phyloP scores from a whole-genome alignment of 2,797 vertebrate genomes.

The Crenichthys baileyi region DNA sequence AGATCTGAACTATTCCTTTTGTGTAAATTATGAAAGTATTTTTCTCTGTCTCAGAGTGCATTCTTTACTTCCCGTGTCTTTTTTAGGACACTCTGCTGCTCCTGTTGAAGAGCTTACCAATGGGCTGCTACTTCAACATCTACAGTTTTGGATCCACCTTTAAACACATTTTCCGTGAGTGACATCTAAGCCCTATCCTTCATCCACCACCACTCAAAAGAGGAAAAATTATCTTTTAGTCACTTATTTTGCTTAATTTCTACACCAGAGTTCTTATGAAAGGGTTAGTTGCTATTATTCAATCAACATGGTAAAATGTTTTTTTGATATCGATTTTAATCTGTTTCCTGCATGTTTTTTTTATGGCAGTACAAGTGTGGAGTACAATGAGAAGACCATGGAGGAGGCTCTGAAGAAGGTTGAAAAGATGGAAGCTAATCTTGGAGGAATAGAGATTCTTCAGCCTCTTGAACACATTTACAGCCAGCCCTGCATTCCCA shows the following conservation, averaged over 20 bases:
- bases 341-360: neutral
- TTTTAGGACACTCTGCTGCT: slow-evolving; percentile 83
- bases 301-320: too few species aligned
- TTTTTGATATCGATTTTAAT: too few species aligned
- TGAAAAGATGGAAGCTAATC: slow-evolving; percentile 38
- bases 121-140: slow-evolving; percentile 90
- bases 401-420: slow-evolving; percentile 75
- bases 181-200: neutral
- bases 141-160: slow-evolving; percentile 84
- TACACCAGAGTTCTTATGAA: neutral
- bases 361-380: slow-evolving; percentile 73
- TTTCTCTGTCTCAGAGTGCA: neutral
- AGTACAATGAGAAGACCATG: slow-evolving; percentile 81
- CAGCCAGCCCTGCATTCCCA: slow-evolving; percentile 59
- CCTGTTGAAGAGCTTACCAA: slow-evolving; percentile 90
- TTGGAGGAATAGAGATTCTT: slow-evolving; percentile 72
- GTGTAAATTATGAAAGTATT: neutral
- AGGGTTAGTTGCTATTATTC: too few species aligned
- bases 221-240: too few species aligned
- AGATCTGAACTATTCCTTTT: too few species aligned
- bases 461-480: slow-evolving; percentile 55
- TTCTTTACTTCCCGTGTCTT: neutral
- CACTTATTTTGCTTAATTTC: too few species aligned
- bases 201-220: too few species aligned
- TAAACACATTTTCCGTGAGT: slow-evolving; percentile 81